Evolutionary conservation across 2,113 vertebrate species (phyloP).

Genomic region (Oryzias melastigma): DNA sequence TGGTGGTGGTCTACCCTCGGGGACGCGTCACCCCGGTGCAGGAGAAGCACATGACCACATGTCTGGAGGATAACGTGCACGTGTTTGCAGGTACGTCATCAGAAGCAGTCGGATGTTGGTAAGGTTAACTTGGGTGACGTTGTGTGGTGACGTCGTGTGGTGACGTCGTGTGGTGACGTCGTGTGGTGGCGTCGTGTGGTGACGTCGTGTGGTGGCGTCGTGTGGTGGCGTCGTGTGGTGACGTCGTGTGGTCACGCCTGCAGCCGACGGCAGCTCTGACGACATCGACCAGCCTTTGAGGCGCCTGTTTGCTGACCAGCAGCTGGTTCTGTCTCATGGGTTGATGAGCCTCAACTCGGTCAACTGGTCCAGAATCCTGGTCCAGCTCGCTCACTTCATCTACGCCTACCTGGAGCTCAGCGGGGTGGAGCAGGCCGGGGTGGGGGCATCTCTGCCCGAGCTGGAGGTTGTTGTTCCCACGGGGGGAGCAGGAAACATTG

Average conservation of each 20-base stretch:
- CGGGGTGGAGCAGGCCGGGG: conserved; percentile 72
- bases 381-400: conserved; percentile 89
- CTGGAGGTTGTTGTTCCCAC: conserved; percentile 93
- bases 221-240: neutral
- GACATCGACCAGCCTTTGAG: conserved; percentile 86
- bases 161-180: neutral
- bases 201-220: neutral
- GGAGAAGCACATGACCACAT: conserved; percentile 91
- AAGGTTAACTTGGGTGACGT: neutral
- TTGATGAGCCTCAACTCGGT: conserved; percentile 93
- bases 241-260: conserved; percentile 2
- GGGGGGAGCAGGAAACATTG: conserved; percentile 88
- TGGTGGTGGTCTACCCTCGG: conserved; percentile 85
- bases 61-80: conserved; percentile 86
- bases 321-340: conserved; percentile 77
- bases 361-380: conserved; percentile 90
- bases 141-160: neutral
- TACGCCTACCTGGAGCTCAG: conserved; percentile 88
- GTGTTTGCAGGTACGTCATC: conserved; percentile 83
- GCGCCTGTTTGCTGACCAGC: conserved; percentile 79
- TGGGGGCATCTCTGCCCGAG: conserved; percentile 57
- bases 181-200: neutral
- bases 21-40: conserved; percentile 84
- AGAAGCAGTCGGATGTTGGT: neutral
- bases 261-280: conserved; percentile 89